Conservation (phyloP, 2,888 invertebrate genomes). For the Papilio elwesi region DNA sequence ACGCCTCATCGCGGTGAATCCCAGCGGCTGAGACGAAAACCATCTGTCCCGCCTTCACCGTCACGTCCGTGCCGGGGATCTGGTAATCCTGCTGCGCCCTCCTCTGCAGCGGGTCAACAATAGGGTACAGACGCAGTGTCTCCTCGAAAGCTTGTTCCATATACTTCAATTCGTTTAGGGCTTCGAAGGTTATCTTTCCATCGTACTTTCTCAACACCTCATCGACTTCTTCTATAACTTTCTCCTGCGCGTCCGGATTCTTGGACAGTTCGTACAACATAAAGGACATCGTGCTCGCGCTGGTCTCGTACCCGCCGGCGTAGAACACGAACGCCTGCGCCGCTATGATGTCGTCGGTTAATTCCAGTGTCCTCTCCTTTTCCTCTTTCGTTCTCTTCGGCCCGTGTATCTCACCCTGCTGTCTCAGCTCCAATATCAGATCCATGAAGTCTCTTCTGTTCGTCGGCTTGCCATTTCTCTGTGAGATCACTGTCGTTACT, state of each 20-base stretch:
- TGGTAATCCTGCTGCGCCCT: conserved; percentile 59
- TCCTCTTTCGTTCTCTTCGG: conserved; percentile 43
- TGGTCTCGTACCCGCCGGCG: conserved; percentile 74
- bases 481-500: conserved; percentile 49
- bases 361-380: conserved; percentile 49
- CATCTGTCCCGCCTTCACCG: conserved; percentile 60
- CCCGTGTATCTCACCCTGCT: conserved; percentile 49
- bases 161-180: conserved; percentile 65
- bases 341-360: conserved; percentile 60
- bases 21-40: conserved; percentile 62
- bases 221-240: conserved; percentile 59
- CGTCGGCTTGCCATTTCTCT: conserved; percentile 55
- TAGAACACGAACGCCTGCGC: conserved; percentile 75
- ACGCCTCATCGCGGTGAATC: conserved; percentile 69
- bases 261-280: conserved; percentile 63
- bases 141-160: conserved; percentile 65
- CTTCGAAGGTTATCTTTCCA: conserved; percentile 65
- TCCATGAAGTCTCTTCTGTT: conserved; percentile 63
- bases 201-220: conserved; percentile 54
- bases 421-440: conserved; percentile 57
- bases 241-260: conserved; percentile 66
- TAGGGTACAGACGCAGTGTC: conserved; percentile 73
- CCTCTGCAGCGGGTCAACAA: conserved; percentile 66
- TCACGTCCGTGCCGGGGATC: conserved; percentile 62
- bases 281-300: conserved; percentile 66